Percentiles rank a stretch among this genome's conserved stretches.
Evolutionary conservation across 2,113 vertebrate species (phyloP).

Genomic region (Hucho hucho): DNA sequence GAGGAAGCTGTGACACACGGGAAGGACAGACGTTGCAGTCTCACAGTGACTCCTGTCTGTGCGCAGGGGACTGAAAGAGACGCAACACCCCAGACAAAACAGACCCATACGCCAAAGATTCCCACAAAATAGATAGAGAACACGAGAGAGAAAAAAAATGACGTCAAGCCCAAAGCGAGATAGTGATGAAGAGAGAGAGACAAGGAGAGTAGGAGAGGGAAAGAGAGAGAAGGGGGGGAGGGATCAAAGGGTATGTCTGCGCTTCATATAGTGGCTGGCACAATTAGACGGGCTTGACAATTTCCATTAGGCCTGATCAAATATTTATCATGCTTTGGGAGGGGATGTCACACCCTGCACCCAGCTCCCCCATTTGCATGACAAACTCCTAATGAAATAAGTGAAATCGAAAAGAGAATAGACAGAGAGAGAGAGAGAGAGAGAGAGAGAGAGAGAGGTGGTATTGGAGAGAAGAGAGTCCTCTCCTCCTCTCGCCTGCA

Average conservation of each 20-base stretch:
- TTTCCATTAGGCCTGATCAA: slow-evolving; percentile 99
- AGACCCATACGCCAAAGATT: slow-evolving; percentile 3
- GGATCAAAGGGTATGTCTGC: slow-evolving; percentile 81
- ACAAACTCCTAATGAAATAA: slow-evolving; percentile 83
- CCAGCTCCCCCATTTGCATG: slow-evolving; percentile 88
- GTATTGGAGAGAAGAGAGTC: slow-evolving; percentile 61
- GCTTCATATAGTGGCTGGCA: slow-evolving; percentile 89
- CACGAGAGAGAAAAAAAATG: slow-evolving; percentile 3
- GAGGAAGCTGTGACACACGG: slow-evolving; percentile 24
- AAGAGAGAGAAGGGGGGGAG: slow-evolving; percentile 28
- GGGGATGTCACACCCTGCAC: slow-evolving; percentile 85
- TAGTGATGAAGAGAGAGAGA: background rate
- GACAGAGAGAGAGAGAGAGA: slow-evolving; percentile 52
- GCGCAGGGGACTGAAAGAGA: background rate
- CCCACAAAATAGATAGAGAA: too few species aligned
- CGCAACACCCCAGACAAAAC: background rate
- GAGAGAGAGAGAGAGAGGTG: slow-evolving; percentile 46
- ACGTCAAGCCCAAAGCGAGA: slow-evolving; percentile 4
- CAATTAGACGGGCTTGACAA: slow-evolving; percentile 99
- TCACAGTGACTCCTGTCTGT: background rate
- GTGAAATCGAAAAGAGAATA: slow-evolving; percentile 45
- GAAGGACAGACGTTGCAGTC: slow-evolving; percentile 6
- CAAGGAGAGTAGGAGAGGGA: slow-evolving; percentile 12
- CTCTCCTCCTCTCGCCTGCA: slow-evolving; percentile 59
- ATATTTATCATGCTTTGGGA: slow-evolving; percentile 97